These are phyloP conservation scores for Protobothrops flavoviridis DNA, from an alignment of 2,113 vertebrate species.

Conservation along the genomic window DNA sequence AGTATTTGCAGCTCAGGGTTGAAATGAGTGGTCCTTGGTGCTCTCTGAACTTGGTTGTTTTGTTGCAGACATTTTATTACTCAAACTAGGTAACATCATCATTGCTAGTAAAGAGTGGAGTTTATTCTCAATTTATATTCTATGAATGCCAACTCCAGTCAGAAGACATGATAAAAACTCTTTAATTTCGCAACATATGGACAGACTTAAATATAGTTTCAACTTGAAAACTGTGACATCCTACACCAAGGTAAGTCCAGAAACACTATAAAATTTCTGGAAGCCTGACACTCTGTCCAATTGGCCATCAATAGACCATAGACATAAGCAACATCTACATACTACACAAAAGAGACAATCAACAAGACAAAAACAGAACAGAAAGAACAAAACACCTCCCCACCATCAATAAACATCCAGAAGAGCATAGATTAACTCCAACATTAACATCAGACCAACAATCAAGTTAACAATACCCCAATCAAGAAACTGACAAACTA, in stretches of 20 bases:
- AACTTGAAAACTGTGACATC: neutral
- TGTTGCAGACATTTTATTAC: neutral
- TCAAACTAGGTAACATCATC: neutral
- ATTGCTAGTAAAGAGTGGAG: neutral
- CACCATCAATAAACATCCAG: no score
- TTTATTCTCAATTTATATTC: neutral
- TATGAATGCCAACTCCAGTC: neutral
- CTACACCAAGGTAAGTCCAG: neutral
- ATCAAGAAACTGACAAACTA: no score
- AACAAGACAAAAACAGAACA: neutral
- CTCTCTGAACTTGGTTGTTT: neutral
- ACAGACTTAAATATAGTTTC: neutral
- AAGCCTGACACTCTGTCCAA: neutral
- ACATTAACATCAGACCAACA: no score
- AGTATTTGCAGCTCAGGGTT: neutral
- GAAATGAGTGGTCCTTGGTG: neutral
- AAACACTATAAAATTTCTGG: neutral
- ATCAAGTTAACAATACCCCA: no score
- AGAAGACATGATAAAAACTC: neutral
- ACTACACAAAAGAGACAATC: neutral
- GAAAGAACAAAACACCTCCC: neutral
- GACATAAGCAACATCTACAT: neutral
- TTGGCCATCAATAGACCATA: neutral
- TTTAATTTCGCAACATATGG: neutral
- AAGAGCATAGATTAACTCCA: no score